These are phyloP conservation scores for Rhagonycha lutea DNA, from an alignment of 2,888 invertebrate species.

Conservation along the genomic window DNA sequence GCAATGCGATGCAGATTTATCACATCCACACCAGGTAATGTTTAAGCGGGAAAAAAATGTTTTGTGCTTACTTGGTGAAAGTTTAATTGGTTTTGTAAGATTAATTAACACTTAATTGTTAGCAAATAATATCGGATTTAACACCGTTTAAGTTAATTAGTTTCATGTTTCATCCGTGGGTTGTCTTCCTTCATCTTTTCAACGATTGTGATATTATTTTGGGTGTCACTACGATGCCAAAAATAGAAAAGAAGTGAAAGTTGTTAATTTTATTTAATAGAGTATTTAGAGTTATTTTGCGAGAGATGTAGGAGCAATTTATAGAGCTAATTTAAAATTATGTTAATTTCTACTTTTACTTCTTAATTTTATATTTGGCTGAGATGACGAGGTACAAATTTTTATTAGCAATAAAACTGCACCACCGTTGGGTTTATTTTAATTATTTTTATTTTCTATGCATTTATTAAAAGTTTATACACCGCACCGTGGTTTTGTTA, in stretches of 20 bases:
- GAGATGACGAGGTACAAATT: background rate
- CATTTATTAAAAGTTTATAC: background rate
- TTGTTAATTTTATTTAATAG: background rate
- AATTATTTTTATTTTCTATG: background rate
- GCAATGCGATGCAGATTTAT: background rate
- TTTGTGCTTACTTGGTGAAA: conserved; percentile 10
- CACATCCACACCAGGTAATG: background rate
- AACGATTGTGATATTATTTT: background rate
- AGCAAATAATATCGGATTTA: background rate
- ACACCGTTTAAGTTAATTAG: background rate
- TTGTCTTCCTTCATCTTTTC: background rate
- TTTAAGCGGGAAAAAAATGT: background rate
- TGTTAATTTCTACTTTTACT: conserved; percentile 2
- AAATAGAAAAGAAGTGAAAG: conserved; percentile 12
- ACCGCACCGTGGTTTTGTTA: background rate
- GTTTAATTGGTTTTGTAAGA: conserved; percentile 9
- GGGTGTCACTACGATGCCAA: background rate
- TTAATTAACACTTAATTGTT: conserved; percentile 2
- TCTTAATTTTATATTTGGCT: background rate
- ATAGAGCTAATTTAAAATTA: conserved; percentile 2
- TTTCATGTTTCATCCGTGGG: background rate
- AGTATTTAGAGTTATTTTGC: background rate
- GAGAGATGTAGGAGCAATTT: background rate
- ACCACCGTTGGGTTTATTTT: background rate
- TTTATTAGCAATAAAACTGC: background rate